These are phyloP conservation scores for Apocrypta bakeri DNA, from an alignment of 1,140 invertebrate species.

Conservation along the genomic window DNA sequence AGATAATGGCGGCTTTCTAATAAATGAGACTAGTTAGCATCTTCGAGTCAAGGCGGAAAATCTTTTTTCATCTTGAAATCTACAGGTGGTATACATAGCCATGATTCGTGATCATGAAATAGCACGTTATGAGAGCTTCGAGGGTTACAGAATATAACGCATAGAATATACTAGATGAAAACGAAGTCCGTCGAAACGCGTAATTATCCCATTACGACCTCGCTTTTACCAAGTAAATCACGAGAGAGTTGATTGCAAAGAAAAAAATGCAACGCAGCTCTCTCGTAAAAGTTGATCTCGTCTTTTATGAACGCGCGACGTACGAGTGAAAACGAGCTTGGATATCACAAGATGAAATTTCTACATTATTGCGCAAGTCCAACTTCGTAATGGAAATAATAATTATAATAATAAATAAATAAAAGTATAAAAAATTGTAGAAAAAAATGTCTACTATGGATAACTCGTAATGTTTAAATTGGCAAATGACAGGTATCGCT, in stretches of 20 bases:
- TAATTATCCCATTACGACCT: neutral
- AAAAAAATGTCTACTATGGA: neutral
- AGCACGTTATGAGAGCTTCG: no score
- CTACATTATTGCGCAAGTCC: neutral
- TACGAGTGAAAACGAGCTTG: no score
- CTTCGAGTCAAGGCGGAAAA: neutral
- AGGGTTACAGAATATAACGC: no score
- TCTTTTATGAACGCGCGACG: neutral
- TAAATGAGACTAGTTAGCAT: neutral
- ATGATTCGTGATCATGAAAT: neutral
- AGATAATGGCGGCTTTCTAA: no score
- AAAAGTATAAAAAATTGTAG: no score
- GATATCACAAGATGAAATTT: no score
- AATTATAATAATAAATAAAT: no score
- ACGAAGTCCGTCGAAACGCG: neutral
- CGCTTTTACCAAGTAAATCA: neutral
- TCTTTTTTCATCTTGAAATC: neutral
- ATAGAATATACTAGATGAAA: neutral
- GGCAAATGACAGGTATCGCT: neutral
- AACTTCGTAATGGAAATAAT: neutral
- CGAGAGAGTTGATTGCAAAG: neutral
- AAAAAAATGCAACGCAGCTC: neutral
- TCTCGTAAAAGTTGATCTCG: neutral
- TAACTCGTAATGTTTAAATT: neutral
- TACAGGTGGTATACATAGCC: no score